Conservation (phyloP, 2,888 invertebrate species). For the Sphaerophoria rueppellii region DNA sequence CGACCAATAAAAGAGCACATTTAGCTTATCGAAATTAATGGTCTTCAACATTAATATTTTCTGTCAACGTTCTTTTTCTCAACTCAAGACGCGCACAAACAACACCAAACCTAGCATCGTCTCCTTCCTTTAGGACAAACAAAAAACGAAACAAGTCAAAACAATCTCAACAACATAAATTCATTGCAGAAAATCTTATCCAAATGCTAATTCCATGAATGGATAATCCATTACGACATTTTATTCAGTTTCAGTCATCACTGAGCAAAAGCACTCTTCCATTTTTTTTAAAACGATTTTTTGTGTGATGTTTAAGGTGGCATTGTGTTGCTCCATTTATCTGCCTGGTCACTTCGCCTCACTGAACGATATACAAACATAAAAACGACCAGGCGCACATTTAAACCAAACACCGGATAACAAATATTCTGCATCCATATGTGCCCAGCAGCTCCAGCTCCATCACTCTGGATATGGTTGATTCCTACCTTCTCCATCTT, state of each 20-base stretch:
- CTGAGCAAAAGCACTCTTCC: not conserved
- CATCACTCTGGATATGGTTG: not conserved
- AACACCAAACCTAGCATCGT: not conserved
- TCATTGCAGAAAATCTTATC: constrained; percentile 51
- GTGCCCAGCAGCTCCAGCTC: constrained; percentile 37
- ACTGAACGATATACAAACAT: constrained; percentile 63
- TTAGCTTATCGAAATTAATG: constrained; percentile 26
- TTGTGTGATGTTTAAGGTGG: not conserved
- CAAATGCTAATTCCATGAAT: constrained; percentile 66
- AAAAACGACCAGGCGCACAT: constrained; percentile 60
- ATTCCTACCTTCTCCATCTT: constrained; percentile 29
- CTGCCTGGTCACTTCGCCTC: constrained; percentile 25
- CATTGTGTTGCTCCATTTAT: constrained; percentile 49
- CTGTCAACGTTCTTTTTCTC: constrained; percentile 18
- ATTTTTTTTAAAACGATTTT: too few relatives aligned
- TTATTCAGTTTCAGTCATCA: constrained; percentile 49
- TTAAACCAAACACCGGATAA: constrained; percentile 61
- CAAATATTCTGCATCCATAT: constrained; percentile 57
- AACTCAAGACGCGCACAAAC: constrained; percentile 17
- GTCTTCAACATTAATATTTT: constrained; percentile 27
- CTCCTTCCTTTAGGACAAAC: constrained; percentile 2
- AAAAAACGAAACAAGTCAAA: constrained; percentile 7
- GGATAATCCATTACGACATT: constrained; percentile 68
- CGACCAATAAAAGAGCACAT: constrained; percentile 15
- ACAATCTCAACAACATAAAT: constrained; percentile 49